phyloP scores from a whole-genome alignment of 1,140 invertebrate species.

The Brachionus koreanus region DNA sequence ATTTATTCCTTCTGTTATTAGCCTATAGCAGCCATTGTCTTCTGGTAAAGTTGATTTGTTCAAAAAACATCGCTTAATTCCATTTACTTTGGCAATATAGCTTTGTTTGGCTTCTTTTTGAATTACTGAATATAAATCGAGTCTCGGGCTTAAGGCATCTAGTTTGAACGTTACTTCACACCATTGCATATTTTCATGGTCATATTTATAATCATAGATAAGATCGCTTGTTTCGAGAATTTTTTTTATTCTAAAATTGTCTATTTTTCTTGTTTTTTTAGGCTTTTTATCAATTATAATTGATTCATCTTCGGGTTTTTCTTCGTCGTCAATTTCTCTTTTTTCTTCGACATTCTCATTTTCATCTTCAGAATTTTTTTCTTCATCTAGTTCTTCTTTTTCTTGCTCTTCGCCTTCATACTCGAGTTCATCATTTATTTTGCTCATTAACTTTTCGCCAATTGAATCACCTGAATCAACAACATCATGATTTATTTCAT shows the following conservation, averaged over 20 bases:
- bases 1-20: slow-evolving; percentile 90
- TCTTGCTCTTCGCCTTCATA: slow-evolving; percentile 45
- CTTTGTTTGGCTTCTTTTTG: slow-evolving; percentile 36
- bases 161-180: slow-evolving; percentile 67
- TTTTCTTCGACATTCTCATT: slow-evolving; percentile 59
- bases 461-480: slow-evolving; percentile 25
- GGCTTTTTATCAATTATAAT: slow-evolving; percentile 32
- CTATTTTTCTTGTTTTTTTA: slow-evolving; percentile 42
- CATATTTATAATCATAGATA: slow-evolving; percentile 71
- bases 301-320: slow-evolving; percentile 61
- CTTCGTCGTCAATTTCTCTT: slow-evolving; percentile 61
- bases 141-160: slow-evolving; percentile 1
- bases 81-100: slow-evolving; percentile 17
- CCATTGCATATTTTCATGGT: slow-evolving; percentile 69
- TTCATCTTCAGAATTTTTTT: slow-evolving; percentile 52
- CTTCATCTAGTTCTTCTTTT: slow-evolving; percentile 48
- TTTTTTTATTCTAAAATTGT: not conserved
- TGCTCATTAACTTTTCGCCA: slow-evolving; percentile 7
- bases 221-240: slow-evolving; percentile 46
- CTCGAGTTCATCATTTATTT: slow-evolving; percentile 45
- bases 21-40: slow-evolving; percentile 56
- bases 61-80: slow-evolving; percentile 37
- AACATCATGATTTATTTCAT: not conserved
- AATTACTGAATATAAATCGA: slow-evolving; percentile 40
- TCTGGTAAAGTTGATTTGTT: slow-evolving; percentile 68